Evolutionary conservation across 2,113 vertebrate genomes (phyloP).

Genomic region (Cyphomyrus plagiostoma): DNA sequence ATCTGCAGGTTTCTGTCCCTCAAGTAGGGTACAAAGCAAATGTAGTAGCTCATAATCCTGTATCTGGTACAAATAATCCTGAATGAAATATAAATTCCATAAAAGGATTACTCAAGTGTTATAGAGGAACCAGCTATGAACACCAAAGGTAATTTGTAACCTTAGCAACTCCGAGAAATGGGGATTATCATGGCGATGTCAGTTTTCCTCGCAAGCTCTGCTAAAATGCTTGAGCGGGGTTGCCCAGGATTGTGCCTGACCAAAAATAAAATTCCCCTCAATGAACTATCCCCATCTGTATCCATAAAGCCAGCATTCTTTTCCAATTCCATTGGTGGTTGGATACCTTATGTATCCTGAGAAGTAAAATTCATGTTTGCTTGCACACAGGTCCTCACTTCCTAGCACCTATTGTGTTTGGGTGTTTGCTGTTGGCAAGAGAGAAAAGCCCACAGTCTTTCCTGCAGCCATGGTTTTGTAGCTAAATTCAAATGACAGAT

Average conservation of each 20-base stretch:
- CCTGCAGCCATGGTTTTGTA: background rate
- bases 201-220: constrained; percentile 66
- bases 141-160: constrained; percentile 90
- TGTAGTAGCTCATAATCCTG: constrained; percentile 51
- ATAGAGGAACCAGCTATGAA: constrained; percentile 85
- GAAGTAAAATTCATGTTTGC: background rate
- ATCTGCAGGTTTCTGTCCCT: constrained; percentile 47
- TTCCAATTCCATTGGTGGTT: background rate
- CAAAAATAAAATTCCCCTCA: background rate
- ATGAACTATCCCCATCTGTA: background rate
- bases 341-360: background rate
- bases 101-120: constrained; percentile 73
- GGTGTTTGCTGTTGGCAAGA: background rate
- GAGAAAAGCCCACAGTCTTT: background rate
- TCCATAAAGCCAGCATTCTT: background rate
- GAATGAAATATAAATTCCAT: constrained; percentile 74
- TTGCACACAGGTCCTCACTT: background rate
- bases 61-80: constrained; percentile 65
- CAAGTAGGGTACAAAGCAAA: constrained; percentile 52
- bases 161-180: constrained; percentile 92
- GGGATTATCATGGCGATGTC: constrained; percentile 78
- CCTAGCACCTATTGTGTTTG: background rate
- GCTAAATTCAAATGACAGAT: background rate
- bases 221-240: constrained; percentile 39
- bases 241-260: constrained; percentile 26